These are phyloP conservation scores for Tholera decimalis DNA, from an alignment of 2,888 invertebrate species.

Conservation along the genomic window DNA sequence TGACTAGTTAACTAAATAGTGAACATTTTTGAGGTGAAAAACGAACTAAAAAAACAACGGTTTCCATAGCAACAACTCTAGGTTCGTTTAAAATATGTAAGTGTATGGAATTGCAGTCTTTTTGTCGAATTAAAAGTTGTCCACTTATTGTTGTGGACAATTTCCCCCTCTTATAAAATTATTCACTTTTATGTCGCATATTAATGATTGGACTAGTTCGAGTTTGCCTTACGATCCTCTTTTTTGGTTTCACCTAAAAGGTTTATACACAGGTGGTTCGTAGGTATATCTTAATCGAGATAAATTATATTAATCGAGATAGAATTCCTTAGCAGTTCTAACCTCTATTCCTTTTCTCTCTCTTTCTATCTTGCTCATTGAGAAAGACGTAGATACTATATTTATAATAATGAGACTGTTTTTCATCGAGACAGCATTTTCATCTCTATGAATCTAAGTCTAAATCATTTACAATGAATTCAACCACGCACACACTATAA, in stretches of 20 bases:
- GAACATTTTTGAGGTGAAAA: background rate
- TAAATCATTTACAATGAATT: conserved; percentile 18
- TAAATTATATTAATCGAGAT: conserved; percentile 27
- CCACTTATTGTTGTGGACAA: background rate
- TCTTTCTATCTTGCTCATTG: conserved; percentile 9
- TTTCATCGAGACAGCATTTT: background rate
- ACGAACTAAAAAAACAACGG: background rate
- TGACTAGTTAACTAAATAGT: conserved; percentile 9
- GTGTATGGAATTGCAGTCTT: background rate
- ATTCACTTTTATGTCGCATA: background rate
- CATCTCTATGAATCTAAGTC: conserved; percentile 3
- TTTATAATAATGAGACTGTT: background rate
- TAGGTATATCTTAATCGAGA: conserved; percentile 28
- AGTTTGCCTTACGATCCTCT: conserved; percentile 1
- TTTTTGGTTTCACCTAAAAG: conserved; percentile 1
- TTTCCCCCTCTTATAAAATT: background rate
- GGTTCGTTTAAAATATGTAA: background rate
- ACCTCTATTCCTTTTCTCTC: conserved; percentile 4
- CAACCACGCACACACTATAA: conserved; percentile 12
- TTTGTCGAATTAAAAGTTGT: background rate
- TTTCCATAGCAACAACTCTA: background rate
- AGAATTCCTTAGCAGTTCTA: conserved; percentile 5
- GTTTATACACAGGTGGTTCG: background rate
- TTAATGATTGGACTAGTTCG: background rate
- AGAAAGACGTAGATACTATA: conserved; percentile 15